These are phyloP conservation scores for Temnothorax unifasciatus DNA, from an alignment of 2,888 invertebrate genomes.

Conservation along the genomic window DNA sequence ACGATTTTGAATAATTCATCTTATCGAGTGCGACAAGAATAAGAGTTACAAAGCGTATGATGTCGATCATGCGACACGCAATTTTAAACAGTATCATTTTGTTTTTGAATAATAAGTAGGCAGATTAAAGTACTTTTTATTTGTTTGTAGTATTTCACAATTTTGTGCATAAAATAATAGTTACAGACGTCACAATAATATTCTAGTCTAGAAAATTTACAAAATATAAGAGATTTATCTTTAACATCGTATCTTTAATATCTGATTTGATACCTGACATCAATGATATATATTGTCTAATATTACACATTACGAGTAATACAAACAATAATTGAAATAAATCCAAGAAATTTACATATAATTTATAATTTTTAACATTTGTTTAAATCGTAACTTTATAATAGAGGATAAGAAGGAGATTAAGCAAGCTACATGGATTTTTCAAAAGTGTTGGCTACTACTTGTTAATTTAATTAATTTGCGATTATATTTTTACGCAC, in stretches of 20 bases:
- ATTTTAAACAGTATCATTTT: background rate
- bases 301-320: background rate
- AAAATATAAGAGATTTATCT: background rate
- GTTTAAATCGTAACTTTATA: background rate
- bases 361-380: background rate
- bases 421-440: background rate
- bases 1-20: constrained; percentile 61
- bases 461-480: constrained; percentile 29
- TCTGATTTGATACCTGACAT: background rate
- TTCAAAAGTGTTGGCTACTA: background rate
- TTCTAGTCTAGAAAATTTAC: background rate
- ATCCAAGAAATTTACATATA: background rate
- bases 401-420: background rate
- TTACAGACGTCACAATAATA: background rate
- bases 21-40: background rate
- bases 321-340: background rate
- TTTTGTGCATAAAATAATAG: constrained; percentile 4
- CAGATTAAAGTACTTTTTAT: background rate
- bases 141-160: background rate
- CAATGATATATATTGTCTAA: background rate
- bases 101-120: background rate
- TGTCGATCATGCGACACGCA: background rate
- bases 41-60: background rate
- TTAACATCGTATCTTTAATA: background rate
- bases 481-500: background rate